Evolutionary conservation across 2,888 invertebrate species (phyloP), one percentile per base, ranked within the genome.

Genomic region (Amiota mariae): DNA sequence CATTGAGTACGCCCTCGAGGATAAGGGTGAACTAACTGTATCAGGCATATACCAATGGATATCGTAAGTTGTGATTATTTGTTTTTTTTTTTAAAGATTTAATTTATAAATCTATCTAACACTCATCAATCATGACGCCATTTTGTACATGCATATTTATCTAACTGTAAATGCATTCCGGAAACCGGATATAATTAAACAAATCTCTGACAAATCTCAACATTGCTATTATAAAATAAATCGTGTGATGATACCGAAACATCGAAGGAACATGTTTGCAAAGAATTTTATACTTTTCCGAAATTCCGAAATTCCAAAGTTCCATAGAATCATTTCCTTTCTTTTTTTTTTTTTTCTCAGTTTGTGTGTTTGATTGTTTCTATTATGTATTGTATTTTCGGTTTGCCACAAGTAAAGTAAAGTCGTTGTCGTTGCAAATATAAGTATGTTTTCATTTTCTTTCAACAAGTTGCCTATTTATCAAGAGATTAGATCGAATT

Each of bases 11-110:
- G 97, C 97, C 63, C 90, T 97, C 76, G 93, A 94, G 81, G 97
- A 97, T 89, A 95, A 94, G 85, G 95, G 96, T 72, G 95, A 96
- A 90, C 90, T 97, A 77, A 97, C 97, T 0, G 97, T 97, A 51
- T 96, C 96, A 8, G 97, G 95, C 72, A 97, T 97, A 82, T 97
- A 97, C 89, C 95, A 95, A 84, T 97, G 97, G 97, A 97, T 97
- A 86, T 96, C 96, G 97, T 97, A 91, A 96, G 96, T 94, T 84
- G 75, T 75, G 70, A 57, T 24, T 24, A 24, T 24, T 24, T 24
- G 3, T 24, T 24, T 24, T 24, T 24, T 36, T 36, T 36, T 36
- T 63, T 70, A 56, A 48, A 68, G 57, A 24, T 11, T 49, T 15
- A n/a, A 8, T 48, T 48, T 68, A 24, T 24, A 24, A 24, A 24